Evolutionary conservation across 2,797 vertebrate species (phyloP).

Genomic region (Salarias fasciatus): DNA sequence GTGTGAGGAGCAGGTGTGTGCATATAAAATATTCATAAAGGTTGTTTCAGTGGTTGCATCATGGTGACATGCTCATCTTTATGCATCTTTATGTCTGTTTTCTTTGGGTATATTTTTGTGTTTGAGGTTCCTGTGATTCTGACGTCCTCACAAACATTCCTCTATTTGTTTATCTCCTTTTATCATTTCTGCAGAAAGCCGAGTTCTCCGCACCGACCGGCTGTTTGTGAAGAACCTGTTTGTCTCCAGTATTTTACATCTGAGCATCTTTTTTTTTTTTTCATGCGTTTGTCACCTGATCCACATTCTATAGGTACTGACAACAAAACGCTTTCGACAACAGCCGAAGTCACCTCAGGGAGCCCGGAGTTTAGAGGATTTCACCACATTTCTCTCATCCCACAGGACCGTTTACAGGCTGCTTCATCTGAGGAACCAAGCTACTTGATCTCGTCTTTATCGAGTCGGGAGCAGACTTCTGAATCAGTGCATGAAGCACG

Average conservation of each 20-base stretch:
- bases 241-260: neutral
- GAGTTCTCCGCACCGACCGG: slow-evolving; percentile 17
- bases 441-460: neutral
- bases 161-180: slow-evolving; percentile 3
- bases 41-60: slow-evolving; percentile 10
- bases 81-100: neutral
- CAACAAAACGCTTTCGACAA: slow-evolving; percentile 17
- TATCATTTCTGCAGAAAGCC: neutral
- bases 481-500: neutral
- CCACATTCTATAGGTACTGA: slow-evolving; percentile 22
- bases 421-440: slow-evolving; percentile 5
- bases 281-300: slow-evolving; percentile 14
- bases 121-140: neutral
- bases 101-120: neutral
- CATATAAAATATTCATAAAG: slow-evolving; percentile 43
- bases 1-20: neutral
- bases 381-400: slow-evolving; percentile 12
- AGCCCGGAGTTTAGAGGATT: neutral
- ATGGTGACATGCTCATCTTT: slow-evolving; percentile 18
- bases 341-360: neutral
- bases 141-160: neutral
- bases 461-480: neutral
- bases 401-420: slow-evolving; percentile 8
- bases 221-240: slow-evolving; percentile 25
- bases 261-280: neutral